Conservation (phyloP, 2,888 invertebrate species). For the Uloborus plumipes region DNA sequence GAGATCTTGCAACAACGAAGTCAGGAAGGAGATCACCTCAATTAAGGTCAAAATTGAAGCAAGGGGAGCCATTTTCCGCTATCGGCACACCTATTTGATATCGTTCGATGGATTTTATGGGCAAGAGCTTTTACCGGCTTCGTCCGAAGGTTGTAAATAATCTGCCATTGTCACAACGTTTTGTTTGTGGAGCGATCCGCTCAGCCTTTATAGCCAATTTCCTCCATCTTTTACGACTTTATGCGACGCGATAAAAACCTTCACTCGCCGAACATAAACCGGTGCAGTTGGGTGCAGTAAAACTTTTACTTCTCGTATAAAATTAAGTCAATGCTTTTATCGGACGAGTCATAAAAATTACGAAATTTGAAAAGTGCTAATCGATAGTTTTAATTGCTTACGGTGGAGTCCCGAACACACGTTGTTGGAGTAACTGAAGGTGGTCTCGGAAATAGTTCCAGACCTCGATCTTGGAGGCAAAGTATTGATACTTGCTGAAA, state of each 20-base stretch:
- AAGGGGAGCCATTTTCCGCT: slow-evolving; percentile 49
- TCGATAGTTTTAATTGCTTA: slow-evolving; percentile 55
- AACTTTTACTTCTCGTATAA: slow-evolving; percentile 59
- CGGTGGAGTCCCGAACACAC: neutral
- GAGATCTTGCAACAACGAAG: slow-evolving; percentile 18
- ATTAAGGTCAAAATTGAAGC: slow-evolving; percentile 56
- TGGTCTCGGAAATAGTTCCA: too few species aligned
- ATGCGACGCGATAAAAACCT: slow-evolving; percentile 59
- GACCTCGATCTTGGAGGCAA: too few species aligned
- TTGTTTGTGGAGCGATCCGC: slow-evolving; percentile 58
- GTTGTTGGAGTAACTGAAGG: neutral
- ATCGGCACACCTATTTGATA: slow-evolving; percentile 54
- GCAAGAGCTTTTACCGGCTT: slow-evolving; percentile 47
- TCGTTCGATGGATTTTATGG: slow-evolving; percentile 61
- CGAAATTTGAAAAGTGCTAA: slow-evolving; percentile 57
- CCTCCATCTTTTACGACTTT: slow-evolving; percentile 59
- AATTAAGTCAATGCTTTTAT: slow-evolving; percentile 58
- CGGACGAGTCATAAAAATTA: slow-evolving; percentile 58
- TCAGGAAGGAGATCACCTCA: slow-evolving; percentile 22
- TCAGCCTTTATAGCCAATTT: slow-evolving; percentile 58
- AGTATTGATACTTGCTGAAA: too few species aligned
- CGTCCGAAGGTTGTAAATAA: slow-evolving; percentile 61
- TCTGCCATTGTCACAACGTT: slow-evolving; percentile 61
- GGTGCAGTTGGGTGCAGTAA: slow-evolving; percentile 47
- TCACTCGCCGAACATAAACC: slow-evolving; percentile 50